Evolutionary conservation across 2,113 vertebrate genomes (phyloP).

Genomic region (Rhinichthys klamathensis): DNA sequence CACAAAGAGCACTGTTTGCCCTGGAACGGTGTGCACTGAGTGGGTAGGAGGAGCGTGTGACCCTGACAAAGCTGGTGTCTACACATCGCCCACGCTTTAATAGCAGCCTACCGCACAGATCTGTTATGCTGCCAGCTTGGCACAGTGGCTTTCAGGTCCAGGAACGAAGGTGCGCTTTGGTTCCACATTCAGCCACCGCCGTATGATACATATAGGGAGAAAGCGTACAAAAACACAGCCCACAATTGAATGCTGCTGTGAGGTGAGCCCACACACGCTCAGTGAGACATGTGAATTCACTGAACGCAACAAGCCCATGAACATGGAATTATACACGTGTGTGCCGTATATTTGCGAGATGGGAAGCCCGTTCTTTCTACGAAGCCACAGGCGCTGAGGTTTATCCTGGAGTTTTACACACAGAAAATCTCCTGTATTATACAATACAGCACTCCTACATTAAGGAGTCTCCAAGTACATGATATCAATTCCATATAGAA

Average conservation of each 20-base stretch:
- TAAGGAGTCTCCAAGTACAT: neutral
- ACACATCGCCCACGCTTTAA: constrained; percentile 55
- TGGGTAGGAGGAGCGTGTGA: constrained; percentile 59
- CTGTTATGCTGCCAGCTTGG: constrained; percentile 49
- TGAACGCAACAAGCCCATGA: neutral
- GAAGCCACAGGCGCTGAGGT: neutral
- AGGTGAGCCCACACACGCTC: constrained; percentile 28
- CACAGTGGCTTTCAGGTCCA: constrained; percentile 39
- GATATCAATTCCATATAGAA: neutral
- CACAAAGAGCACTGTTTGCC: constrained; percentile 59
- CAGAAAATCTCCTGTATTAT: constrained; percentile 11
- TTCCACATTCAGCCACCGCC: constrained; percentile 6
- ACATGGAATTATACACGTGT: neutral
- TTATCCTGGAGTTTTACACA: neutral
- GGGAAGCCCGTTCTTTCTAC: neutral
- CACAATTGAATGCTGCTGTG: constrained; percentile 7
- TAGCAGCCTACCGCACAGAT: constrained; percentile 55
- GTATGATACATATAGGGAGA: neutral
- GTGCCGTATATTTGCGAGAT: constrained; percentile 17
- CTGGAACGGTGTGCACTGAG: constrained; percentile 54
- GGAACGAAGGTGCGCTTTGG: constrained; percentile 2
- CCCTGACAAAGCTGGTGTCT: constrained; percentile 60
- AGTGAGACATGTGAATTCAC: constrained; percentile 1
- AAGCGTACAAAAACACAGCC: constrained; percentile 25
- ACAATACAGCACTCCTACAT: neutral